A percentile compares a stretch with the other conserved stretches of the same genome.
Conservation (phyloP, 2,797 vertebrate genomes). For the Tenualosa ilisha region DNA sequence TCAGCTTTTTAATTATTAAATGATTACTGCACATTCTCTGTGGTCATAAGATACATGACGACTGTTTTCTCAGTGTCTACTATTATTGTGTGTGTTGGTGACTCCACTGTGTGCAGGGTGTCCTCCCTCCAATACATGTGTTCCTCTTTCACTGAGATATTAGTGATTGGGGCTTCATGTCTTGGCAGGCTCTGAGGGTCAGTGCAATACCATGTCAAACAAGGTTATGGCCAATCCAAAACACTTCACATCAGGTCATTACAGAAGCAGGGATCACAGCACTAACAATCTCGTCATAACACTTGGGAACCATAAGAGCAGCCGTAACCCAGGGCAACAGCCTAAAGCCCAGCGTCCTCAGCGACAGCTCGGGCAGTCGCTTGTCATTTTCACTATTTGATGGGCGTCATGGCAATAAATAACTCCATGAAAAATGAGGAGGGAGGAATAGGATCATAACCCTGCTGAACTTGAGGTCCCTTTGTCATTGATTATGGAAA, state of each 20-base stretch:
- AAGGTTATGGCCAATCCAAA: conserved; percentile 26
- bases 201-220: conserved; percentile 25
- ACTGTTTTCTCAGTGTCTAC: not conserved
- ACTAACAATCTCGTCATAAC: conserved; percentile 40
- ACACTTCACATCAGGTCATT: conserved; percentile 38
- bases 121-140: not conserved
- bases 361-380: conserved; percentile 7
- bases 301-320: conserved; percentile 2
- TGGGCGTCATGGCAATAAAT: conserved; percentile 63
- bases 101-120: not conserved
- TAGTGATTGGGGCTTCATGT: not conserved
- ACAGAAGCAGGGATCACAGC: conserved; percentile 32
- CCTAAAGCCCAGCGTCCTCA: conserved; percentile 27
- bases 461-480: conserved; percentile 70
- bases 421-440: conserved; percentile 65
- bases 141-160: not conserved
- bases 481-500: conserved; percentile 70
- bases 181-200: not conserved
- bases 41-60: not conserved
- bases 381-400: conserved; percentile 50
- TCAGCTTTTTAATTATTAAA: not conserved
- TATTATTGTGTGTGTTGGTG: not conserved
- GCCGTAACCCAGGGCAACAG: conserved; percentile 18
- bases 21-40: not conserved
- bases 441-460: conserved; percentile 56